Evolutionary conservation across 1,140 invertebrate genomes (phyloP), one percentile per base, ranked within the genome.

Genomic region (Tetramorium alpestre): DNA sequence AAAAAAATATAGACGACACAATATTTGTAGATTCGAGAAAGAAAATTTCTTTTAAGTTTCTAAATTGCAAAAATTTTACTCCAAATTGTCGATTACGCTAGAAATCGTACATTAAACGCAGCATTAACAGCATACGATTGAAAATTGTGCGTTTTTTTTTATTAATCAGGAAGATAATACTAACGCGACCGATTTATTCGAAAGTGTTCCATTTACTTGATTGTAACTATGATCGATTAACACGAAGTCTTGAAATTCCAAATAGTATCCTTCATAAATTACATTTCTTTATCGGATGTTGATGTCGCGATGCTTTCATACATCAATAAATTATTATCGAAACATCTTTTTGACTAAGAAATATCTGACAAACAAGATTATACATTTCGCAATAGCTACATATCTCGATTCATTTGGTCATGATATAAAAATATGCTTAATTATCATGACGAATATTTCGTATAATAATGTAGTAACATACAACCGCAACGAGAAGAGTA

Each of bases 111-210:
- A 65, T 65, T 65, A 77, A 69, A 76, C 49, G 82, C 73, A 85
- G 44, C 33, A 25, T 64, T 41, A 76, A 65, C 13, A 47, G 38
- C 33, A 11, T 60, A 69, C 73, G 44, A 54, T 25, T 44, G 44
- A 64, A 86, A 87, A 70, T 86, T 69, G 75, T 70, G 47, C 69
- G 76, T 76, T 70, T 88, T 78, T 64, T 81, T 56, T 60, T 3
- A 69, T 65, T 67, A 10, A 84, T 49, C 38, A 85, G 70, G 70
- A 85, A 85, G 58, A 84, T 85, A 85, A 75, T 13, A 87, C 16
- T 82, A 87, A 84, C 3, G 41, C 22, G 38, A 49, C 7, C 49
- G 33, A 47, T 58, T 56, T 49, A 16, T 81, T 54, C 16, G 28
- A 85, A 41, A 62, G 33, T 38, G 10, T 62, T 54, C 49, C 38